These are phyloP conservation scores for Acarapis woodi DNA, from an alignment of 1,140 invertebrate genomes.

Conservation along the genomic window DNA sequence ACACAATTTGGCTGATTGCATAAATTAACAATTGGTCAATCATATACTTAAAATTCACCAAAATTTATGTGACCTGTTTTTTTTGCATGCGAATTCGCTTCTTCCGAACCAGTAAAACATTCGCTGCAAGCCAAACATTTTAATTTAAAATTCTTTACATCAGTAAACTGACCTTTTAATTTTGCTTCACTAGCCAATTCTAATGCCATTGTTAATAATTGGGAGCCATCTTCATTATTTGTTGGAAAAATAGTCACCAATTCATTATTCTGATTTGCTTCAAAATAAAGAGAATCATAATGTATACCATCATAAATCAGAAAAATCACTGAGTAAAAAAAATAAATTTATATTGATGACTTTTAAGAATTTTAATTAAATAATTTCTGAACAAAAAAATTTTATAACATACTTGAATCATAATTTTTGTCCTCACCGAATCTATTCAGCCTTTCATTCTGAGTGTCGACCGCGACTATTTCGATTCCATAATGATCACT, in stretches of 20 bases:
- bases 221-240: constrained; percentile 33
- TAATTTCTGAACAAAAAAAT: no score
- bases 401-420: constrained; percentile 36
- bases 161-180: constrained; percentile 55
- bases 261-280: constrained; percentile 24
- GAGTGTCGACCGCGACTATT: constrained; percentile 72
- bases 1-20: no score
- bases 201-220: constrained; percentile 37
- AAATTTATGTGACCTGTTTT: constrained; percentile 54
- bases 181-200: constrained; percentile 59
- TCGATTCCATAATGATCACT: constrained; percentile 59
- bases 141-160: constrained; percentile 53
- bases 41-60: constrained; percentile 30
- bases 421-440: constrained; percentile 81
- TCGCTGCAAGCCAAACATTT: constrained; percentile 46
- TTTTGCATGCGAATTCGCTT: constrained; percentile 54
- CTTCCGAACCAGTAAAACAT: constrained; percentile 36
- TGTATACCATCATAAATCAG: constrained; percentile 84
- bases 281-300: constrained; percentile 71
- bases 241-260: constrained; percentile 55
- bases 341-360: no score
- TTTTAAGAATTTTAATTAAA: no score
- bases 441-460: constrained; percentile 58
- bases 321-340: no score
- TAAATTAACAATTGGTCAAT: no score